Evolutionary conservation across 2,113 vertebrate species (phyloP).

Genomic region (Stegostoma tigrinum): DNA sequence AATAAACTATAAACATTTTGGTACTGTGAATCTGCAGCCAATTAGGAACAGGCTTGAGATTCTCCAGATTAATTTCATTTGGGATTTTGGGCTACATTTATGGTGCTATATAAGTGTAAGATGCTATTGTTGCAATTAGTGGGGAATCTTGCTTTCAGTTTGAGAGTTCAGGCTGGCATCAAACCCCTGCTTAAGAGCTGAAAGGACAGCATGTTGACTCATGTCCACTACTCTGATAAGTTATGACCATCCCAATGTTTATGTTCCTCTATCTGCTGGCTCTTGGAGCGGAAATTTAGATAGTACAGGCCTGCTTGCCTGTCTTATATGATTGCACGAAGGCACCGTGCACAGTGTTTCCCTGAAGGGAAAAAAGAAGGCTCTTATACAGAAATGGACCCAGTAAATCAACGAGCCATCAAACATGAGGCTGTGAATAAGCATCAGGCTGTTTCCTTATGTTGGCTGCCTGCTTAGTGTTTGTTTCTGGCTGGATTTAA

Average conservation of each 20-base stretch:
- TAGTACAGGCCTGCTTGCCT: background rate
- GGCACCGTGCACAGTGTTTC: background rate
- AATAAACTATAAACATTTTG: background rate
- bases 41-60: background rate
- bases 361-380: background rate
- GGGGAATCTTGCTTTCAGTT: background rate
- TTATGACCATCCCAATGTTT: background rate
- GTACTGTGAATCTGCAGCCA: background rate
- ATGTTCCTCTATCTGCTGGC: background rate
- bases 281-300: background rate
- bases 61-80: background rate
- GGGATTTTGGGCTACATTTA: background rate
- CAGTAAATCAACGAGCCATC: background rate
- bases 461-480: background rate
- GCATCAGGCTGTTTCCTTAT: background rate
- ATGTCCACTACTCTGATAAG: background rate
- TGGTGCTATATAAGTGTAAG: background rate
- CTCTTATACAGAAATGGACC: background rate
- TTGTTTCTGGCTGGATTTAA: background rate
- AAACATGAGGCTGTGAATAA: background rate
- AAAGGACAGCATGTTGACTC: background rate
- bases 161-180: background rate
- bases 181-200: background rate
- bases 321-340: background rate
- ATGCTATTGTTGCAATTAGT: background rate